A percentile compares a stretch with the other conserved stretches of the same genome.
These are phyloP conservation scores for Entomyzon cyanotis DNA, from an alignment of 2,113 vertebrate species.

Conservation along the genomic window DNA sequence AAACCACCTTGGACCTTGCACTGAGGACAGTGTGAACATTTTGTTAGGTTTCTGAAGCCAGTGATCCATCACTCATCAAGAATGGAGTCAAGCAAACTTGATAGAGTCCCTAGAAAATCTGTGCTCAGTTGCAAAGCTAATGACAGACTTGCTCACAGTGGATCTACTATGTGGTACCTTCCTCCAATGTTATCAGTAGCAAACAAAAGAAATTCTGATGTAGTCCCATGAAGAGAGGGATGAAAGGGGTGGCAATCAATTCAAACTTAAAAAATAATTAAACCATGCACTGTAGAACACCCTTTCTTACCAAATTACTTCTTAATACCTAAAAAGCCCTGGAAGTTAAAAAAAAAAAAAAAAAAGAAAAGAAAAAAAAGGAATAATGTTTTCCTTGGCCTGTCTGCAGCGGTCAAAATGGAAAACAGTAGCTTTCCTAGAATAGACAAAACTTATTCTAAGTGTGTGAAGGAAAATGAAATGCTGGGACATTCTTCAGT, in stretches of 20 bases:
- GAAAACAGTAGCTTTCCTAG: neutral
- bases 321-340: neutral
- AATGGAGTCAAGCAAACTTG: conserved; percentile 36
- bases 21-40: conserved; percentile 23
- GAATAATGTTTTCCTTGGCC: neutral
- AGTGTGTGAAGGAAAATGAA: neutral
- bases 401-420: neutral
- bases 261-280: neutral
- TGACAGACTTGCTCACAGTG: neutral
- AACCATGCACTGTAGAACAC: neutral
- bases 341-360: neutral
- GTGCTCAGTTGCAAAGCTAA: conserved; percentile 5
- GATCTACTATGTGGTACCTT: neutral
- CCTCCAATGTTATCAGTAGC: neutral
- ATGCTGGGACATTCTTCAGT: neutral
- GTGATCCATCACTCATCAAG: neutral
- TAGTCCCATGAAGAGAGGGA: neutral
- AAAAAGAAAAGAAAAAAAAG: too few species aligned
- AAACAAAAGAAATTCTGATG: conserved; percentile 9
- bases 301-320: neutral
- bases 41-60: conserved; percentile 23
- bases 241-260: neutral
- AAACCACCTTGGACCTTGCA: conserved; percentile 53
- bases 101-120: conserved; percentile 20
- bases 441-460: neutral